phyloP scores from a whole-genome alignment of 2,888 invertebrate genomes.

The Leucania comma region DNA sequence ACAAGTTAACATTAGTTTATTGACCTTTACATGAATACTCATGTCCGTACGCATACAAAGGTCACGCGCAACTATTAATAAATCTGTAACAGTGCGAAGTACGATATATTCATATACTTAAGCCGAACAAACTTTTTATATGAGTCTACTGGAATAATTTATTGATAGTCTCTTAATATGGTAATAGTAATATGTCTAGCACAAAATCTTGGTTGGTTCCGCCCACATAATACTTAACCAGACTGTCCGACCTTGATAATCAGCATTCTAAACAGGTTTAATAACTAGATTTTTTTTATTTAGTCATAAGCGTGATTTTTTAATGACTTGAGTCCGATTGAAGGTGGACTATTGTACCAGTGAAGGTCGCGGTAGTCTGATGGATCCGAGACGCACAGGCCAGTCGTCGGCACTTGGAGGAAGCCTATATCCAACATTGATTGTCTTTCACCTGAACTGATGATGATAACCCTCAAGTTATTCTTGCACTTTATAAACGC shows the following conservation, averaged over 20 bases:
- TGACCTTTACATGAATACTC: conserved; percentile 13
- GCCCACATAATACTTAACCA: not conserved
- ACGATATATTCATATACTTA: not conserved
- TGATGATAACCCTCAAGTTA: too few species aligned
- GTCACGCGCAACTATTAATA: not conserved
- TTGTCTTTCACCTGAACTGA: too few species aligned
- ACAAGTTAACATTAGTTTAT: conserved; percentile 26
- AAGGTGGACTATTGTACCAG: too few species aligned
- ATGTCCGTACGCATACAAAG: too few species aligned
- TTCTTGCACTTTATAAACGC: not conserved
- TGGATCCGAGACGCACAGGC: too few species aligned
- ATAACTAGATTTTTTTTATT: not conserved
- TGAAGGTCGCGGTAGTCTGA: too few species aligned
- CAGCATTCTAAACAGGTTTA: conserved; percentile 32
- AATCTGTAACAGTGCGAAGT: not conserved
- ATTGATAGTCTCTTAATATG: not conserved
- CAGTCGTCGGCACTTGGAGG: too few species aligned
- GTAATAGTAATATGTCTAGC: not conserved
- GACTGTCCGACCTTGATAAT: conserved; percentile 31
- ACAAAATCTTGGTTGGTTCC: not conserved
- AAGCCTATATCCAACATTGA: too few species aligned
- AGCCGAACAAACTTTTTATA: not conserved
- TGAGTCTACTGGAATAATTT: not conserved
- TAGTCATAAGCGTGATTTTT: not conserved
- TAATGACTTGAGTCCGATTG: too few species aligned